phyloP scores from a whole-genome alignment of 2,113 vertebrate species.

The Oreotrochilus melanogaster region DNA sequence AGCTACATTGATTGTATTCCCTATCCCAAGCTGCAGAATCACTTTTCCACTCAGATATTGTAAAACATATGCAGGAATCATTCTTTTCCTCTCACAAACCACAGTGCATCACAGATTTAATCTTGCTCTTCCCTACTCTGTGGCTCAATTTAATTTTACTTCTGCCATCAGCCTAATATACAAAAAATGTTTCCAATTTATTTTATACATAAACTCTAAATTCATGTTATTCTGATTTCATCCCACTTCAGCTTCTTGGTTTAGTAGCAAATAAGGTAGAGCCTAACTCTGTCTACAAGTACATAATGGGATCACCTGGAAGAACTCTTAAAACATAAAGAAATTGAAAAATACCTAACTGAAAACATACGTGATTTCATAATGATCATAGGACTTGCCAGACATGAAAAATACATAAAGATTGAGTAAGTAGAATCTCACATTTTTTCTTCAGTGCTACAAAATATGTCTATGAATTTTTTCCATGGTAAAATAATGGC shows the following conservation, averaged over 20 bases:
- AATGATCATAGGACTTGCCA: not conserved
- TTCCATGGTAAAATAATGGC: not conserved
- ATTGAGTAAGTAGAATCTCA: not conserved
- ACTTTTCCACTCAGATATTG: conserved; percentile 45
- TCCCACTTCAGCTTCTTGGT: conserved; percentile 29
- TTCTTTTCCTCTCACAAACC: conserved; percentile 58
- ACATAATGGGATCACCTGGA: not conserved
- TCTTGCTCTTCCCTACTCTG: conserved; percentile 20
- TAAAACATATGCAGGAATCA: conserved; percentile 65
- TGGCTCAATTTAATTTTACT: conserved; percentile 66
- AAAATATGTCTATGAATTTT: not conserved
- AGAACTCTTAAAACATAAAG: not conserved
- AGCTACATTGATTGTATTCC: conserved; percentile 61
- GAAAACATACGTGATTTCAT: not conserved
- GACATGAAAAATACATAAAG: not conserved
- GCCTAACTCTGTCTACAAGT: not conserved
- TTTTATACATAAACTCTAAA: conserved; percentile 59
- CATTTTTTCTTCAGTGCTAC: not conserved
- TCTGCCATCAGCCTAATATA: conserved; percentile 43
- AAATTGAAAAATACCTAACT: not conserved
- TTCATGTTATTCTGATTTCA: conserved; percentile 53
- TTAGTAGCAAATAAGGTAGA: conserved; percentile 35
- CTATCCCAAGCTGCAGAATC: conserved; percentile 38
- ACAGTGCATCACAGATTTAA: conserved; percentile 68
- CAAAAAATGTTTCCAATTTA: conserved; percentile 51